phyloP scores from a whole-genome alignment of 2,797 vertebrate species.

The Nasua narica region DNA sequence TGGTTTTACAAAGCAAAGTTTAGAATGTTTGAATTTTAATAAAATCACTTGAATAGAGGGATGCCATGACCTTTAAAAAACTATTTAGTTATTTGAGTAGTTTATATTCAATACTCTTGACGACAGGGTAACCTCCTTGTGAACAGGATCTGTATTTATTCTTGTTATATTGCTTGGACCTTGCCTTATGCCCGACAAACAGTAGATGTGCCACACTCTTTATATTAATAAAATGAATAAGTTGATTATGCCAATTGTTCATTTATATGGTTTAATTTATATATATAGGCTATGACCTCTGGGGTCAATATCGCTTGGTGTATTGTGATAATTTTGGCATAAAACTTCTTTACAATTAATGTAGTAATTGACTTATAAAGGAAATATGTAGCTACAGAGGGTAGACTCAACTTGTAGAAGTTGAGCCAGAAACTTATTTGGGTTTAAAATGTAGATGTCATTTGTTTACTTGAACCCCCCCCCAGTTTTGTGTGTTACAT shows the following conservation, averaged over 20 bases:
- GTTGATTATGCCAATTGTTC: neutral
- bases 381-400: neutral
- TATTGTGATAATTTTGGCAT: neutral
- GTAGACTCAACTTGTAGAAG: conserved; percentile 47
- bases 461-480: conserved; percentile 50
- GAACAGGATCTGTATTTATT: neutral
- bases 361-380: conserved; percentile 35
- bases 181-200: neutral
- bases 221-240: neutral
- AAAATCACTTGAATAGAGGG: neutral
- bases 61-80: neutral
- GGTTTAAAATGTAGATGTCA: conserved; percentile 61
- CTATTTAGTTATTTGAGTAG: conserved; percentile 16
- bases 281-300: neutral
- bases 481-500: conserved; percentile 53
- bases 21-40: neutral
- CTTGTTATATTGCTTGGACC: neutral
- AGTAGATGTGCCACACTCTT: neutral
- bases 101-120: neutral
- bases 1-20: conserved; percentile 34
- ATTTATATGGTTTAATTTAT: conserved; percentile 19
- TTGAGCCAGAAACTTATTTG: conserved; percentile 58
- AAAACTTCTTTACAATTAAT: neutral
- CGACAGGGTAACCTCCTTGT: neutral
- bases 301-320: too few relatives aligned